Evolutionary conservation across 1,140 invertebrate genomes (phyloP).

Genomic region (Drosophila lini): DNA sequence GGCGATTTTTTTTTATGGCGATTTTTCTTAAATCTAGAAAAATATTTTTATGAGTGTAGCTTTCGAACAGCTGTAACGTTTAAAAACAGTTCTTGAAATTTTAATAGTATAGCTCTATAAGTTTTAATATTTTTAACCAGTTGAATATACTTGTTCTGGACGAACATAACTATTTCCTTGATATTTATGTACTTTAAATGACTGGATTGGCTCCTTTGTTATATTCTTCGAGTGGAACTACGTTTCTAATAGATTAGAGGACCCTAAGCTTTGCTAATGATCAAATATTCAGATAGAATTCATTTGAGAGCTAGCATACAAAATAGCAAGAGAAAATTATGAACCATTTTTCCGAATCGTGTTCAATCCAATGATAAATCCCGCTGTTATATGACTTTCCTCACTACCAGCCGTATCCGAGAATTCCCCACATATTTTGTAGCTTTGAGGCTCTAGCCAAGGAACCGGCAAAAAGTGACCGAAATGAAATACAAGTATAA

Average conservation of each 20-base stretch:
- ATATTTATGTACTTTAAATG: not conserved
- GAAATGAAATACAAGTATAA: slow-evolving; percentile 58
- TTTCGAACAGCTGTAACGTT: not conserved
- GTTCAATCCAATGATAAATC: not conserved
- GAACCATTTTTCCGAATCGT: no score
- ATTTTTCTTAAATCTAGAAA: no score
- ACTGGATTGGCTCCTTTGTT: fast-evolving
- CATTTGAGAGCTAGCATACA: not conserved
- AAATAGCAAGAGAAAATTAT: not conserved
- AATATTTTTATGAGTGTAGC: no score
- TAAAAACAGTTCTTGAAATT: not conserved
- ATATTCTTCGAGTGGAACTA: not conserved
- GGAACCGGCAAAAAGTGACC: slow-evolving; percentile 17
- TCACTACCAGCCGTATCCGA: not conserved
- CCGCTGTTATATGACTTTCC: not conserved
- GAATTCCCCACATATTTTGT: slow-evolving; percentile 1
- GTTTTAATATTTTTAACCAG: not conserved
- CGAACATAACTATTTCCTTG: no score
- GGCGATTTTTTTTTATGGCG: no score
- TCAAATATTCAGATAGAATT: not conserved
- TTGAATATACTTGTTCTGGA: not conserved
- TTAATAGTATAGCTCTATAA: not conserved
- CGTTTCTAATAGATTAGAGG: not conserved
- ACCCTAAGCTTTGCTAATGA: no score
- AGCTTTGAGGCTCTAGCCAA: not conserved